Evolutionary conservation across 2,888 invertebrate species (phyloP), one percentile per base, ranked within the genome.

Genomic region (Temnothorax ravouxi): DNA sequence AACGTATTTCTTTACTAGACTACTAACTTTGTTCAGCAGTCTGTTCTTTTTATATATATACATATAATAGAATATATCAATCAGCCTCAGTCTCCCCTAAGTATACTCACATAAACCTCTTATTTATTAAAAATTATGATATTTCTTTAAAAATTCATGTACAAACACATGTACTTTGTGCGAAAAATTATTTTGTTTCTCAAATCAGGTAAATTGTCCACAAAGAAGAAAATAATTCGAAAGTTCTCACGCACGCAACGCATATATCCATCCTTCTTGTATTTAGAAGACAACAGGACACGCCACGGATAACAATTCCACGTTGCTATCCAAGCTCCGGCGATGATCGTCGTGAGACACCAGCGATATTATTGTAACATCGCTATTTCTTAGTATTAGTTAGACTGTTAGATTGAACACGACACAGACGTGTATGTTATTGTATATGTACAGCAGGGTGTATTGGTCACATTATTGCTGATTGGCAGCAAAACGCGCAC

Each of bases 391-490:
- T 50, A 64, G 38, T 52, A 47, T 29, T 47, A 59, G 8, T 47
- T 47, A 2, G 71, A 79, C 50, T 47, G 8, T 47, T 47, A 2
- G 71, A 79, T 59, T 47, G 79, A 79, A 79, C 59, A 59, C 79
- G 71, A 72, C 69, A 61, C 71, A 38, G 25, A 80, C 18, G 47
- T 44, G 11, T 41, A 54, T 54, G 8, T 77, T 54, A 4, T 77
- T 41, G n/a, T 59, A 59, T 77, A 56, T 80, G 21, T 80, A 80
- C 59, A 59, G 47, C 18, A 38, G 79, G 41, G 18, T 38, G 15
- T 67, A 21, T 69, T 61, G 79, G 59, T 80, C 71, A 72, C 79
- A 47, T 71, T 79, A 50, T 79, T 50, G 59, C 79, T 80, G 79
- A 38, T 21, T 61, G 18, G 21, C 71, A 59, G 72, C 79, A 64